phyloP scores from a whole-genome alignment of 2,888 invertebrate species.

The Plagodis dolabraria region DNA sequence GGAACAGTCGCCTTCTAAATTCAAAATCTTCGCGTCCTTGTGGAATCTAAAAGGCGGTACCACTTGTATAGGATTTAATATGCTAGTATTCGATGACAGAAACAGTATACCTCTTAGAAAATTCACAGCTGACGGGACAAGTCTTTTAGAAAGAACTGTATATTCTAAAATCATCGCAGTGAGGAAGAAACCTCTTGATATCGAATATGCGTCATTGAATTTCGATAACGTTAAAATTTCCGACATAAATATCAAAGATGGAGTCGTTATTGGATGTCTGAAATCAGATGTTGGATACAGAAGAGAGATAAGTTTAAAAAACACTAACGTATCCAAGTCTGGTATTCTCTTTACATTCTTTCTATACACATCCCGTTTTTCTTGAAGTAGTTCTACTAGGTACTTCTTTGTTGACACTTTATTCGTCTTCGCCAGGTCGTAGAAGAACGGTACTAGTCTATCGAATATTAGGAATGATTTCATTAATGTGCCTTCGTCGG shows the following conservation, averaged over 20 bases:
- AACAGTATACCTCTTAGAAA: conserved; percentile 91
- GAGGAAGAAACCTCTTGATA: conserved; percentile 91
- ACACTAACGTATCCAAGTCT: conserved; percentile 88
- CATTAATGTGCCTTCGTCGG: conserved; percentile 68
- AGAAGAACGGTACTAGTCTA: conserved; percentile 83
- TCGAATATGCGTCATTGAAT: conserved; percentile 87
- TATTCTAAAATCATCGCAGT: conserved; percentile 91
- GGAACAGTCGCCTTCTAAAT: conserved; percentile 80
- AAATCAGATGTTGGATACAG: conserved; percentile 96
- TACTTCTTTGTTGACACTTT: conserved; percentile 88
- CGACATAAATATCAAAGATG: conserved; percentile 92
- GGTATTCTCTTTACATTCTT: conserved; percentile 86
- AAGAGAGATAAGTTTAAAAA: conserved; percentile 92
- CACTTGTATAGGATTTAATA: conserved; percentile 85
- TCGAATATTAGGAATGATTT: conserved; percentile 86
- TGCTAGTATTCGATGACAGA: conserved; percentile 87
- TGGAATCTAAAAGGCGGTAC: conserved; percentile 88
- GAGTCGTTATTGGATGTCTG: conserved; percentile 94
- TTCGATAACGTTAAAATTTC: conserved; percentile 89
- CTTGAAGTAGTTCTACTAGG: conserved; percentile 88
- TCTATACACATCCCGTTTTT: conserved; percentile 88
- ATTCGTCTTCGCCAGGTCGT: conserved; percentile 89
- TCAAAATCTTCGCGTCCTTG: conserved; percentile 82
- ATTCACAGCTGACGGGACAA: conserved; percentile 91
- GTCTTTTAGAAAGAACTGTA: conserved; percentile 90